Base-by-base conservation (phyloP, 2,113 vertebrate genomes). In the Xenotilapia flavipinnis region DNA sequence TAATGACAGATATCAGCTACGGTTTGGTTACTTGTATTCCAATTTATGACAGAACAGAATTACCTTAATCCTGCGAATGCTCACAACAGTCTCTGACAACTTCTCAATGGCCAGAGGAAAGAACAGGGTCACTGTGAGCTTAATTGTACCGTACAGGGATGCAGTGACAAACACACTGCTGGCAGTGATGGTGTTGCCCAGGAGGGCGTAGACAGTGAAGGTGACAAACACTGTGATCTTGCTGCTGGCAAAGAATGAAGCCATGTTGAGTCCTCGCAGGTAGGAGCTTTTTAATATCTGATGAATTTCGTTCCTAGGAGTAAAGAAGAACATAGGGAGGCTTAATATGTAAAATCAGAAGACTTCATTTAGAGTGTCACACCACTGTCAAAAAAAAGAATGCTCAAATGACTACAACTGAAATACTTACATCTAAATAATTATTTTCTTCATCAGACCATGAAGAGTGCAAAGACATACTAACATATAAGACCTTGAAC, bases 201-300 rank as follows among this genome's bases (percentile, higher is more conserved):
- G 95, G 0, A 99, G 94, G 4, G 97, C 97, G 0, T 98, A 98
- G 1, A 96, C 92, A 36, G 97, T 95, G 95, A 99, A 98, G 17
- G 98, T 99, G 92, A 98, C 91, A 45, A 98, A 99, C 75, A 99
- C 62, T 4, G 98, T 98, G 87, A 99, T 95, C 95, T 99, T 99
- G 96, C 96, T 98, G 56, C 97, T 97, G 65, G 96, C 93, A 68
- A 98, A 99, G 96, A 98, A 99, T 1, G 97, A 98, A 45, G 68
- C 68, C 68, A 73, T 45, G 94, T 99, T 99, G 93, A 99, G 93
- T 8, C 97, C 98, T 60, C 98, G 97, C 6, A 99, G 97, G 89
- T 98, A 98, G 84, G 98, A 99, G 90, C 98, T 99, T 92, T 93
- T 97, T 94, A 99, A 94, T 75, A 99, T 68, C 95, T 96, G 97